Evolutionary conservation across 2,113 vertebrate genomes (phyloP).

Genomic region (Podarcis cretensis): DNA sequence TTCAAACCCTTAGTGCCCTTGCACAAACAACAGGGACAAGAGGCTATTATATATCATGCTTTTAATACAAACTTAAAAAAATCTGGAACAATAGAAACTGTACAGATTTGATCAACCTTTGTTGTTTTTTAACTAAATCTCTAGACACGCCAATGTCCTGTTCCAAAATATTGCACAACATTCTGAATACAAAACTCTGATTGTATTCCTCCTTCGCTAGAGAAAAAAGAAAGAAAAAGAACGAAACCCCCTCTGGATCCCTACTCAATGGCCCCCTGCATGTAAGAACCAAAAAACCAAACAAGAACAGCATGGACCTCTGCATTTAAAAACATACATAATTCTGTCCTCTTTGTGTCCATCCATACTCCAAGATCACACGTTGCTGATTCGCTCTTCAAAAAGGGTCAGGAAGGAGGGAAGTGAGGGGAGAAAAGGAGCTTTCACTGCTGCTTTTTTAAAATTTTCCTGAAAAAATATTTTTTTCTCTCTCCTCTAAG

Average conservation of each 20-base stretch:
- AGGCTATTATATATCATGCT: conserved; percentile 81
- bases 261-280: conserved; percentile 63
- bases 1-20: background rate
- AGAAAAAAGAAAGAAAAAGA: conserved; percentile 58
- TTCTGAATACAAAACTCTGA: conserved; percentile 86
- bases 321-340: conserved; percentile 51
- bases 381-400: conserved; percentile 58
- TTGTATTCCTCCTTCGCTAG: conserved; percentile 82
- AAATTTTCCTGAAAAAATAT: conserved; percentile 86
- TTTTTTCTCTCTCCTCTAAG: conserved; percentile 80
- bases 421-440: conserved; percentile 66
- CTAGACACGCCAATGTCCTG: conserved; percentile 80
- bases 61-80: conserved; percentile 93
- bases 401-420: conserved; percentile 54
- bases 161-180: conserved; percentile 89
- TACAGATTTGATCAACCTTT: conserved; percentile 86
- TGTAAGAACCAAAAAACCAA: conserved; percentile 47
- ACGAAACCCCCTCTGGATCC: conserved; percentile 48
- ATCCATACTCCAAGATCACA: conserved; percentile 54
- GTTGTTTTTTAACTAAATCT: conserved; percentile 83
- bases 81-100: conserved; percentile 91
- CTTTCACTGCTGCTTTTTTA: conserved; percentile 75
- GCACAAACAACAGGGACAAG: conserved; percentile 29
- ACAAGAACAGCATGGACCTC: conserved; percentile 54
- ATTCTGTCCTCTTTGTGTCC: conserved; percentile 61